phyloP scores from a whole-genome alignment of 2,888 invertebrate genomes.

The Galerucella pusilla region DNA sequence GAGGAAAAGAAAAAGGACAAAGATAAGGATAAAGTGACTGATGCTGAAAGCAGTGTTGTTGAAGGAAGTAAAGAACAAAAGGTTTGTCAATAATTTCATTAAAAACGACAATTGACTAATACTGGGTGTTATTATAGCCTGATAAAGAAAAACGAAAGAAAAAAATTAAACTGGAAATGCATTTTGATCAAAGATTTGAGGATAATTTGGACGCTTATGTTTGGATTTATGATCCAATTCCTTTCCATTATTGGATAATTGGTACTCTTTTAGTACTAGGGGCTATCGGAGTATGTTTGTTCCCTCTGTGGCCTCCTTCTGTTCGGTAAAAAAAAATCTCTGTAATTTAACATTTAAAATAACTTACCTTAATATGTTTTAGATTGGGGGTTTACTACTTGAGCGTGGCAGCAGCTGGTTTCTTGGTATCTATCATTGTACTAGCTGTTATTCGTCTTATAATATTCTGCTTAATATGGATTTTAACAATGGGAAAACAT shows the following conservation, averaged over 20 bases:
- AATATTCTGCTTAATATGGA: constrained; percentile 92
- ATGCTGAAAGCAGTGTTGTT: constrained; percentile 69
- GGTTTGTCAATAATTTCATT: constrained; percentile 23
- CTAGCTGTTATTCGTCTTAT: constrained; percentile 90
- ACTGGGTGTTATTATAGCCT: constrained; percentile 45
- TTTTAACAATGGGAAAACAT: constrained; percentile 86
- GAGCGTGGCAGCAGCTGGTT: constrained; percentile 93
- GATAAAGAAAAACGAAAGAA: constrained; percentile 80
- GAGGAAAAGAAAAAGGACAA: constrained; percentile 68
- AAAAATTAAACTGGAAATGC: constrained; percentile 97
- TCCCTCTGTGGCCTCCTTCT: constrained; percentile 98
- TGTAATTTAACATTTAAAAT: no score
- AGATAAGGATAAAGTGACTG: constrained; percentile 64
- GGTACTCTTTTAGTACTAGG: constrained; percentile 91
- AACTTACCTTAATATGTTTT: constrained; percentile 37
- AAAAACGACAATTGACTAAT: not conserved
- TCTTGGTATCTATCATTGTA: constrained; percentile 92
- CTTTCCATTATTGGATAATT: constrained; percentile 92
- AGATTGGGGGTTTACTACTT: constrained; percentile 96
- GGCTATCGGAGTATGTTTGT: constrained; percentile 95
- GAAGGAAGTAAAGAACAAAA: constrained; percentile 66
- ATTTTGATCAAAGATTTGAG: constrained; percentile 92
- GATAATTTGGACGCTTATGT: constrained; percentile 96
- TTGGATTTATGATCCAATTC: constrained; percentile 98
- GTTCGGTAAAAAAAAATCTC: constrained; percentile 71